Percentiles rank a stretch among this genome's conserved stretches.
Conservation (phyloP, 2,113 vertebrate genomes). For the Acanthisitta chloris region DNA sequence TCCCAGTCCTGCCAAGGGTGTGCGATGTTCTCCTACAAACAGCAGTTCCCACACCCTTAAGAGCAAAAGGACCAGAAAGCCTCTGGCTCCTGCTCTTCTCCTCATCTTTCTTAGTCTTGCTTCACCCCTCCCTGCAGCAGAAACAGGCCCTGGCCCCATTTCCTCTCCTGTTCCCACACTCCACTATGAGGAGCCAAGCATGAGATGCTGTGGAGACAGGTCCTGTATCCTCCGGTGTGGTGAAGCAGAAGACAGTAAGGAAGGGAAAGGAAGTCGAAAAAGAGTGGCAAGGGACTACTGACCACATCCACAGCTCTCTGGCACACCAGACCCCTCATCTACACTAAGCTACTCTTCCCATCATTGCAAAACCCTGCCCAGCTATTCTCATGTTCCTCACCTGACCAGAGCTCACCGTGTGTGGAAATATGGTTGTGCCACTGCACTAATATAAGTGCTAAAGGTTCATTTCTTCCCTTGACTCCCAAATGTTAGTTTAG, state of each 20-base stretch:
- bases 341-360: neutral
- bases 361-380: rapidly evolving
- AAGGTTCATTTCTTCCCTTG: neutral
- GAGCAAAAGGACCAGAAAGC: neutral
- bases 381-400: neutral
- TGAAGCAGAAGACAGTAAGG: neutral
- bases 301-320: neutral
- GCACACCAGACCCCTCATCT: neutral
- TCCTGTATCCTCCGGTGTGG: neutral
- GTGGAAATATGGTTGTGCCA: rapidly evolving
- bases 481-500: neutral
- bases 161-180: neutral
- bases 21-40: neutral
- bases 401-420: neutral
- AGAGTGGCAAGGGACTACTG: neutral
- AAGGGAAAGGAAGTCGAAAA: neutral
- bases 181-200: neutral
- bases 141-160: neutral
- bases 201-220: neutral
- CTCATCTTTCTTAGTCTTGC: no score
- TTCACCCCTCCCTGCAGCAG: neutral
- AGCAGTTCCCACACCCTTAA: neutral
- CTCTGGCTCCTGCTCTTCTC: neutral
- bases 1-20: neutral
- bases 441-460: neutral